phyloP scores from a whole-genome alignment of 2,888 invertebrate species.

The Lumbricus terrestris region DNA sequence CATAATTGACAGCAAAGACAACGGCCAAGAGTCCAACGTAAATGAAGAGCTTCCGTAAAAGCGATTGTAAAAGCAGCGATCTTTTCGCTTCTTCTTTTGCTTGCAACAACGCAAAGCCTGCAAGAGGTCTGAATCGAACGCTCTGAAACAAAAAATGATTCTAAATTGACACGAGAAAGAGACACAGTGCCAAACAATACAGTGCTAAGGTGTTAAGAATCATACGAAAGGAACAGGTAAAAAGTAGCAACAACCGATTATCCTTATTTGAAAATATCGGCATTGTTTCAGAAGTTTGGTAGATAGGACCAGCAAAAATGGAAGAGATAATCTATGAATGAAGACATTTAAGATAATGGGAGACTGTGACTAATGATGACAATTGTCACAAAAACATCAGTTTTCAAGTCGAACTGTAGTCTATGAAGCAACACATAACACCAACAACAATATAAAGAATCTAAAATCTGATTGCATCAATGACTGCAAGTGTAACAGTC shows the following conservation, averaged over 20 bases:
- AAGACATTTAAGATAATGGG: neutral
- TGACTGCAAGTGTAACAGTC: neutral
- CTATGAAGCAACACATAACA: neutral
- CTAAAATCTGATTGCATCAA: neutral
- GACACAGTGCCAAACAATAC: neutral
- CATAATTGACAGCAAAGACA: constrained; percentile 11
- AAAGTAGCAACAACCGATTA: neutral
- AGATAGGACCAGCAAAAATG: neutral
- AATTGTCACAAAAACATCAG: neutral
- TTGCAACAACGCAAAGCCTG: constrained; percentile 17
- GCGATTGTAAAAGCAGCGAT: neutral
- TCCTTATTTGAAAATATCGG: neutral
- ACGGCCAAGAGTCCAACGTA: neutral
- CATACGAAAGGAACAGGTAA: neutral
- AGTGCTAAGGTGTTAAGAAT: neutral
- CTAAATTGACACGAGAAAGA: neutral
- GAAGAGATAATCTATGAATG: neutral
- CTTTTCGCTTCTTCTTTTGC: neutral
- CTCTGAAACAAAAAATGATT: neutral
- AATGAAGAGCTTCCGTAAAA: neutral
- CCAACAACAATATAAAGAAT: neutral
- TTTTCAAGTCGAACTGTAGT: neutral
- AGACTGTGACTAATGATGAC: neutral
- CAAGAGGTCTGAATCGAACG: neutral
- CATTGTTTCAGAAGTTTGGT: neutral